Evolutionary conservation across 2,888 invertebrate species (phyloP).

Genomic region (Polymixis lichenea): DNA sequence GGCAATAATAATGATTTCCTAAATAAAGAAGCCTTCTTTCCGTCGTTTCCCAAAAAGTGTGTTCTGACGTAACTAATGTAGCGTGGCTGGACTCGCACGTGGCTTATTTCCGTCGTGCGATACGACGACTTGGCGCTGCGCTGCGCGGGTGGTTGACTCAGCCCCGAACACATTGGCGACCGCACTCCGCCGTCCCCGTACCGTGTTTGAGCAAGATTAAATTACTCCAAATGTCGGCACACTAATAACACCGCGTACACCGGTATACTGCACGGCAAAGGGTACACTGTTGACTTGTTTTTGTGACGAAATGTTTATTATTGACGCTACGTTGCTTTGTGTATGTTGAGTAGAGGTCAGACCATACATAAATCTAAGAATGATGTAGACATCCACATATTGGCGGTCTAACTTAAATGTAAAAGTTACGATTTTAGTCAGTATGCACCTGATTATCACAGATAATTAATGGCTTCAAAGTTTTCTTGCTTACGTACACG

Average conservation of each 20-base stretch:
- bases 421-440: slow-evolving; percentile 2
- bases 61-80: slow-evolving; percentile 70
- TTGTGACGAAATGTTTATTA: slow-evolving; percentile 68
- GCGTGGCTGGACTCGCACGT: slow-evolving; percentile 63
- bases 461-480: neutral
- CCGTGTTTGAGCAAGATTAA: slow-evolving; percentile 80
- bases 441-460: neutral
- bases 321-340: slow-evolving; percentile 62
- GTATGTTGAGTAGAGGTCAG: neutral
- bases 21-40: slow-evolving; percentile 70
- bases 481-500: neutral
- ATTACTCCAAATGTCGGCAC: slow-evolving; percentile 79
- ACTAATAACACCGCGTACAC: slow-evolving; percentile 69
- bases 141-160: slow-evolving; percentile 46
- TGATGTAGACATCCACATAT: too few relatives aligned
- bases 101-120: slow-evolving; percentile 44
- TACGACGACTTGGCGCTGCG: slow-evolving; percentile 13
- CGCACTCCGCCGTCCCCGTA: slow-evolving; percentile 58
- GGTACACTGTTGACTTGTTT: slow-evolving; percentile 68
- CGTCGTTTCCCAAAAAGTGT: slow-evolving; percentile 66
- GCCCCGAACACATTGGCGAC: slow-evolving; percentile 62
- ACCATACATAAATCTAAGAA: neutral
- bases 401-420: neutral
- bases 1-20: slow-evolving; percentile 63
- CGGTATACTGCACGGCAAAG: slow-evolving; percentile 66